Evolutionary conservation across 2,797 vertebrate species (phyloP).

Genomic region (Crenichthys baileyi): DNA sequence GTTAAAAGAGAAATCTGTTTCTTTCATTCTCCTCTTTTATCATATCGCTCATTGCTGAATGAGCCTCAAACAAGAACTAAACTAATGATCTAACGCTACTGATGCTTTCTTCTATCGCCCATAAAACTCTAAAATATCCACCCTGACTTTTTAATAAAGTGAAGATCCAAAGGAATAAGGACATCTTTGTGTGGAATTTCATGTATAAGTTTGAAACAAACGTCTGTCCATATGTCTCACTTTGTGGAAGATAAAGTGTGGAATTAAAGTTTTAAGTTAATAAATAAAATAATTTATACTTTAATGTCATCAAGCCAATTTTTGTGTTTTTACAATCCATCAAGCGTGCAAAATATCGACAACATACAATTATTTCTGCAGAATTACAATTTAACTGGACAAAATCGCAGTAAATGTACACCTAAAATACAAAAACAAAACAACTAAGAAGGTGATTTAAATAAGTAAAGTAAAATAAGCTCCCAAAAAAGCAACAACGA

Average conservation of each 20-base stretch:
- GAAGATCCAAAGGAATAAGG: slow-evolving; percentile 1
- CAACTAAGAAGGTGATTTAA: background rate
- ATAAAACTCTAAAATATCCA: slow-evolving; percentile 18
- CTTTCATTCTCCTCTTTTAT: slow-evolving; percentile 28
- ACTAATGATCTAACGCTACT: slow-evolving; percentile 32
- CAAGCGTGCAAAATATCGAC: background rate
- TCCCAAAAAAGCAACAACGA: background rate
- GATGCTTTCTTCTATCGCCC: slow-evolving; percentile 3
- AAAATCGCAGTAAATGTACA: background rate
- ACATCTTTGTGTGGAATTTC: background rate
- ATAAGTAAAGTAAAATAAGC: background rate
- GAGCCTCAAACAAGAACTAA: slow-evolving; percentile 33
- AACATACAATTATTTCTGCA: background rate
- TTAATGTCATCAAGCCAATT: background rate
- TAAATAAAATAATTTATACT: background rate
- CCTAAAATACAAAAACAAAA: background rate
- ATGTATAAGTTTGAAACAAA: background rate
- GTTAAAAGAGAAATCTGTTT: slow-evolving; percentile 43
- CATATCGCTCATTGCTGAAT: slow-evolving; percentile 29
- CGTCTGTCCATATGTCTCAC: background rate
- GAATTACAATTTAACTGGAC: background rate
- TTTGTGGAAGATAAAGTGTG: background rate
- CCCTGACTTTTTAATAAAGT: slow-evolving; percentile 30
- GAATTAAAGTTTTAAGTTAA: background rate
- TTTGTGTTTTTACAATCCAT: background rate